These are phyloP conservation scores for Mylabris sibirica DNA, from an alignment of 2,888 invertebrate genomes.

Conservation along the genomic window DNA sequence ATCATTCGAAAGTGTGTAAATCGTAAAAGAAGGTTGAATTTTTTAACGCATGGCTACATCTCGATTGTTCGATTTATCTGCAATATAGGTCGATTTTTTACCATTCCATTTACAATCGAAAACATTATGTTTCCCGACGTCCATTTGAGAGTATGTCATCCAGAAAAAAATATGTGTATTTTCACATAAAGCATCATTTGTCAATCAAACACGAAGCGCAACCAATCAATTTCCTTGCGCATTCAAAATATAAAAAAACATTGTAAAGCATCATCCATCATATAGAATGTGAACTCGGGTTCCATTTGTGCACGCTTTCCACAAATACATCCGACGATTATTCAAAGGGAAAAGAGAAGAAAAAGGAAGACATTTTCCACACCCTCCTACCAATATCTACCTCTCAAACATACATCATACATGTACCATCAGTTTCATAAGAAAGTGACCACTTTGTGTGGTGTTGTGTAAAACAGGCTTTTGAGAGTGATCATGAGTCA, in stretches of 20 bases:
- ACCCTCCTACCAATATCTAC: constrained; percentile 3
- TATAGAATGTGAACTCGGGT: constrained; percentile 16
- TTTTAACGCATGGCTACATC: no score
- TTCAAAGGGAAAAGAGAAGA: constrained; percentile 13
- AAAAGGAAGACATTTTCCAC: constrained; percentile 1
- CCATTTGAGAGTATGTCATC: constrained; percentile 6
- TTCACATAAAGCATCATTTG: constrained; percentile 31
- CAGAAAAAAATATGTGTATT: constrained; percentile 4
- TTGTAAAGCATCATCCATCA: constrained; percentile 39
- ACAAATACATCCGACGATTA: constrained; percentile 27
- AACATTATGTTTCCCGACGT: neutral
- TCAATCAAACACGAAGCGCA: constrained; percentile 34
- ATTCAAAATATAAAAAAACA: constrained; percentile 35
- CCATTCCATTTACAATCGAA: neutral
- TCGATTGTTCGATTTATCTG: no score
- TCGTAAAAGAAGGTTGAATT: no score
- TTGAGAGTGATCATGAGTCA: no score
- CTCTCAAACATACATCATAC: no score
- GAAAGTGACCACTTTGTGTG: no score
- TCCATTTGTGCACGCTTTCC: constrained; percentile 34
- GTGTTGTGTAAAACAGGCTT: no score
- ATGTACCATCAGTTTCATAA: no score
- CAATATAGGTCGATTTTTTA: no score
- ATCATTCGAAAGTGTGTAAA: no score
- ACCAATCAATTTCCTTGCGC: constrained; percentile 39